Conservation (phyloP, 2,888 invertebrate genomes). For the Caenorhabditis becei region DNA sequence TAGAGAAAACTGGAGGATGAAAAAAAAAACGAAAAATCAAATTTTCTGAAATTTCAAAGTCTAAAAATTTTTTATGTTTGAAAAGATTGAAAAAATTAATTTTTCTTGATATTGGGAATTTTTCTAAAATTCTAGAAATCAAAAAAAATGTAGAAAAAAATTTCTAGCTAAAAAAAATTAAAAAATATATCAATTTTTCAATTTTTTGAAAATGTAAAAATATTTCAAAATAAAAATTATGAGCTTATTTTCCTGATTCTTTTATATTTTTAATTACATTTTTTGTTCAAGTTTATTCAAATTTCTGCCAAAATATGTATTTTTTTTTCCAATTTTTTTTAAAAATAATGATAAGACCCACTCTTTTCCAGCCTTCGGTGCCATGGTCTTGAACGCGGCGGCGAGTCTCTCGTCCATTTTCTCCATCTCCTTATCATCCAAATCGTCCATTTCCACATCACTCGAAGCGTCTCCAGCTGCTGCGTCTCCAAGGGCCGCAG, state of each 20-base stretch:
- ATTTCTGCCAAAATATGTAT: not conserved
- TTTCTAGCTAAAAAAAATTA: not conserved
- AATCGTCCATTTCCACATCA: constrained; percentile 63
- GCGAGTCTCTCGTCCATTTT: constrained; percentile 71
- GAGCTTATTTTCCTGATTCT: too few species aligned
- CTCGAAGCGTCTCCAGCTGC: constrained; percentile 60
- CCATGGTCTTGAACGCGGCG: constrained; percentile 68
- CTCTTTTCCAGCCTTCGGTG: constrained; percentile 48
- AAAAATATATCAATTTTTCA: too few species aligned
- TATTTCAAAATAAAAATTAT: too few species aligned
- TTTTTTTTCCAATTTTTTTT: not conserved
- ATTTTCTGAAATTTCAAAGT: too few species aligned
- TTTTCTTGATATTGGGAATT: too few species aligned
- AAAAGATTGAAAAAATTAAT: too few species aligned
- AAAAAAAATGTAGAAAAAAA: too few species aligned
- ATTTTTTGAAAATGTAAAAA: too few species aligned
- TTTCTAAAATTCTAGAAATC: not conserved
- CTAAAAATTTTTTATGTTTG: too few species aligned
- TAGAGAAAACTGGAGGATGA: too few species aligned
- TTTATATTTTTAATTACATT: too few species aligned
- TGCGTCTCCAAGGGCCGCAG: constrained; percentile 70
- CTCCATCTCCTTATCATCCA: constrained; percentile 71
- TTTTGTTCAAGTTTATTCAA: not conserved
- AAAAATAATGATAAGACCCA: not conserved
- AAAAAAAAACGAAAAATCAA: too few species aligned